Base-by-base conservation (phyloP, 2,113 vertebrate species). In the Microtus montanus region DNA sequence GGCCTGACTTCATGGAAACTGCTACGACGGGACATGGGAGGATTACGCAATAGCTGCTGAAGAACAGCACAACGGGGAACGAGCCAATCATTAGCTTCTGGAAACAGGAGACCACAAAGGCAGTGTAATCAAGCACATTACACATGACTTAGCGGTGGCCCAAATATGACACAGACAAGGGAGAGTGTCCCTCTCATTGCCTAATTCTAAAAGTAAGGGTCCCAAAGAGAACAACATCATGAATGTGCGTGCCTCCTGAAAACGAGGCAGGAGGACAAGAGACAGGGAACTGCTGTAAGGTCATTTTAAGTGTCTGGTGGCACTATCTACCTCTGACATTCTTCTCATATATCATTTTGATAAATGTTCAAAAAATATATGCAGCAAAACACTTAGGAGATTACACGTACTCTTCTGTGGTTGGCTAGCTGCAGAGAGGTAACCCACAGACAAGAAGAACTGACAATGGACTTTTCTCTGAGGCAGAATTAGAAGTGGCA, bases 41-140 rank as follows among this genome's bases (percentile, higher is more conserved):
- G 19, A 64, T 13, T 33, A 20, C 71, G 14, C 38, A 75, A 70
- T 0, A 47, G 41, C 2, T n/a, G 30, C 83, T 28, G 41, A 33
- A 63, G 14, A 63, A 88, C 71, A 44, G 73, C 82, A 58, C 77
- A 41, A 54, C 92, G 22, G 78, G 73, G 80, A 92, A 63, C 14
- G 20, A 75, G 20, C 47, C 41, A 92, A 66, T 30, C 35, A 70
- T 87, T 54, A 90, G 92, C 49, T 71, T 49, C n/a, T 77, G 61
- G 28, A 89, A 86, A 92, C 10, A 83, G 47, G 77, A 85, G 26
- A 79, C 44, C 71, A 93, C 75, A 87, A 93, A 86, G 28, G 26
- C 94, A 84, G 82, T 30, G 73, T 2, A 68, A 33, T 13, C 64
- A 35, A 58, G 24, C 64, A 85, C 0, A 35, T 24, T 88, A 17